Percentiles rank a stretch among this genome's conserved stretches.
phyloP scores from a whole-genome alignment of 2,113 vertebrate species.

The Nannospalax galili region DNA sequence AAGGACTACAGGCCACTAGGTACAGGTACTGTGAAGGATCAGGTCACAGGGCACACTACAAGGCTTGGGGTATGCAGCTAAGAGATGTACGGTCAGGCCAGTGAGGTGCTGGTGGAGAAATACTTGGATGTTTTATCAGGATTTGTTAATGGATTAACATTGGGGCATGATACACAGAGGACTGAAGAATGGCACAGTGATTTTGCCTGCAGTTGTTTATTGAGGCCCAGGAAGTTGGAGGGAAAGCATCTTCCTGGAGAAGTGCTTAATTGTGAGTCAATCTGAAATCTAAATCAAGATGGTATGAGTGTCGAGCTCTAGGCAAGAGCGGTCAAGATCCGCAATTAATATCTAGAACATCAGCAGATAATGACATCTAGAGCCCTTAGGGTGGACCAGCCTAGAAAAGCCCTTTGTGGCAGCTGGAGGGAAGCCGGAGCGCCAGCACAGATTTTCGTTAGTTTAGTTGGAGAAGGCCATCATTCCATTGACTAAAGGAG shows the following conservation, averaged over 20 bases:
- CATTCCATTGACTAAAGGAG: neutral
- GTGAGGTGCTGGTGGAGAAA: neutral
- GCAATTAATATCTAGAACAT: accelerated
- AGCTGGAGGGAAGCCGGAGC: neutral
- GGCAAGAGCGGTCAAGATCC: neutral
- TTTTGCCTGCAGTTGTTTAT: neutral
- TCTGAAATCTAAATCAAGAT: neutral
- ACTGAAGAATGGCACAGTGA: neutral
- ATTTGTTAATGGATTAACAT: neutral
- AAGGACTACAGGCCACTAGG: no score
- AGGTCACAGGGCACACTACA: neutral
- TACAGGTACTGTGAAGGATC: neutral
- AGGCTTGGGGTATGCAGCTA: neutral
- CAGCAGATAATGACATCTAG: accelerated
- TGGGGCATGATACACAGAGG: neutral
- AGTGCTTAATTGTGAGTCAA: neutral
- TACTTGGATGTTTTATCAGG: neutral
- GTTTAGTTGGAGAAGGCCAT: neutral
- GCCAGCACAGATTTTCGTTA: accelerated
- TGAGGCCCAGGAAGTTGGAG: neutral
- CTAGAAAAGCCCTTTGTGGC: neutral
- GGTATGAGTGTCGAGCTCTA: neutral
- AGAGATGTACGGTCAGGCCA: no score
- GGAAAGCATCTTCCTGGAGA: neutral
- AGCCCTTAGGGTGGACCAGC: neutral